Percentiles rank a stretch among this genome's conserved stretches.
phyloP scores from a whole-genome alignment of 2,113 vertebrate species.

The Oncorhynchus keta region DNA sequence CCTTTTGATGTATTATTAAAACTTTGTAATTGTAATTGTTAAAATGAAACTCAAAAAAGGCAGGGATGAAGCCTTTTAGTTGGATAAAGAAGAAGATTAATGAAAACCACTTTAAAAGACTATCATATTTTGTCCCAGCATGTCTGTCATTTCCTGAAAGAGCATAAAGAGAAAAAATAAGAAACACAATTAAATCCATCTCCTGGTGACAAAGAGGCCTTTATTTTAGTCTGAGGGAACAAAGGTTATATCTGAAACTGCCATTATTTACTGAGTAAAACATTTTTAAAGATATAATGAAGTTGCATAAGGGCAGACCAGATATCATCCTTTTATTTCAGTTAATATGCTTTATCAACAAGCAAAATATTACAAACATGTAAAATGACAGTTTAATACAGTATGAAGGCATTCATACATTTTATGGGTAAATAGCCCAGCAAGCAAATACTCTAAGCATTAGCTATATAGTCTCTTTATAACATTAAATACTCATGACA shows the following conservation, averaged over 20 bases:
- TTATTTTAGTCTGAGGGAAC: conserved; percentile 78
- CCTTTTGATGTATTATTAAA: conserved; percentile 80
- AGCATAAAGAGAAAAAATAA: conserved; percentile 66
- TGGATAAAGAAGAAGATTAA: conserved; percentile 63
- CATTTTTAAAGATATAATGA: conserved; percentile 70
- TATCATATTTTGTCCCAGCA: conserved; percentile 86
- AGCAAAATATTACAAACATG: conserved; percentile 49
- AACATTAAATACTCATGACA: conserved; percentile 53
- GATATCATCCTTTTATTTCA: conserved; percentile 68
- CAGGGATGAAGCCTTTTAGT: conserved; percentile 65
- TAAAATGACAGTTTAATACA: conserved; percentile 59
- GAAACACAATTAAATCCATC: conserved; percentile 74
- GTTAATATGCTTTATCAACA: conserved; percentile 40
- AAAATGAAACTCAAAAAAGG: conserved; percentile 72
- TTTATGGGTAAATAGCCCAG: conserved; percentile 63
- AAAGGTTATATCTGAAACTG: conserved; percentile 80
- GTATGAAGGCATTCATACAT: conserved; percentile 65
- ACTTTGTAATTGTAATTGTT: conserved; percentile 96
- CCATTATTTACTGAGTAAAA: conserved; percentile 76
- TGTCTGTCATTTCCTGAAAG: conserved; percentile 90
- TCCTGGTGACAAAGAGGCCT: conserved; percentile 81
- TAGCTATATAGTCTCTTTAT: conserved; percentile 63
- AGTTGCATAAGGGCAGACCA: conserved; percentile 66
- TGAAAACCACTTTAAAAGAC: conserved; percentile 67
- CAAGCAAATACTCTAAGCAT: conserved; percentile 59